Evolutionary conservation across 2,888 invertebrate species (phyloP).

Genomic region (Amphipyra tragopoginis): DNA sequence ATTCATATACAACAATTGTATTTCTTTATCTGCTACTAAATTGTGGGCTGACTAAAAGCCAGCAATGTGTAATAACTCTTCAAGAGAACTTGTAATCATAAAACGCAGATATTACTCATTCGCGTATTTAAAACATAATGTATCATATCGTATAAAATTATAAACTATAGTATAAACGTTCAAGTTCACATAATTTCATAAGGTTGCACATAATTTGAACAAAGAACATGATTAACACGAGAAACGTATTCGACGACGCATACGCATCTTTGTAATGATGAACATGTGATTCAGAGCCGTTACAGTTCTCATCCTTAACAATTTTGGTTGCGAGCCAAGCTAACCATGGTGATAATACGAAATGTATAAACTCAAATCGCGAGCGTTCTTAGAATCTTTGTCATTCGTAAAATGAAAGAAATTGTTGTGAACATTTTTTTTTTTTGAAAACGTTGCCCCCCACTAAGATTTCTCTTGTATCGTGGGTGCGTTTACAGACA

Average conservation of each 20-base stretch:
- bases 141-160: neutral
- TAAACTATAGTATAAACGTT: too few relatives aligned
- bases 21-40: too few relatives aligned
- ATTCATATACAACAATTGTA: too few relatives aligned
- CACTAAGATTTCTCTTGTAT: too few relatives aligned
- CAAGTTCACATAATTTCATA: slow-evolving; percentile 19
- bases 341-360: slow-evolving; percentile 14
- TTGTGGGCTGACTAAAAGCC: too few relatives aligned
- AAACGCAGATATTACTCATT: too few relatives aligned
- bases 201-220: slow-evolving; percentile 31
- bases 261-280: slow-evolving; percentile 29
- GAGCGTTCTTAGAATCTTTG: slow-evolving; percentile 41
- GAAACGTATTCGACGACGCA: slow-evolving; percentile 17
- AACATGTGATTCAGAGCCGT: slow-evolving; percentile 44
- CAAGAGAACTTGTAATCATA: too few relatives aligned
- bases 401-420: slow-evolving; percentile 4
- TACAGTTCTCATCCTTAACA: slow-evolving; percentile 6
- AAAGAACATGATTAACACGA: slow-evolving; percentile 37
- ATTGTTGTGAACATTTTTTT: too few relatives aligned
- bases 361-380: slow-evolving; percentile 25
- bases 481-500: too few relatives aligned
- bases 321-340: slow-evolving; percentile 50
- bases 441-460: too few relatives aligned
- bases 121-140: too few relatives aligned
- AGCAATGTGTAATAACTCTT: too few relatives aligned